Evolutionary conservation across 2,113 vertebrate species (phyloP), one percentile per base, ranked within the genome.

Genomic region (Thinocorus orbignyianus): DNA sequence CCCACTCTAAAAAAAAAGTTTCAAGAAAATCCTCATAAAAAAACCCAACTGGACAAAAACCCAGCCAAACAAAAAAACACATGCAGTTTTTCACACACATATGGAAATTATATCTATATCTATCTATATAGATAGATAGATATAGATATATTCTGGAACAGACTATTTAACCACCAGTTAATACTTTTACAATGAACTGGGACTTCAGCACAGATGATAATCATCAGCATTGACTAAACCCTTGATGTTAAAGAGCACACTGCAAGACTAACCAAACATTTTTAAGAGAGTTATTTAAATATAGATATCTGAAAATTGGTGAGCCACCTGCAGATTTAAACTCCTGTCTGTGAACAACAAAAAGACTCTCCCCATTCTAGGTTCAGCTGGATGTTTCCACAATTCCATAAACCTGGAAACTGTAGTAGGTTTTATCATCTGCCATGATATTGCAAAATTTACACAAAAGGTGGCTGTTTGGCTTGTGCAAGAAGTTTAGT

Each of bases 251-350:
- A 82, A 64, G n/a, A 76, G 58, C 30, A 55, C 13, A 31, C 22
- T 72, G n/a, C 15, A 60, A 88, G 49, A 28, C 49, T 64, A 42
- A 72, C 30, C 28, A 76, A 76, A 72, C 13, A 58, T 76, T 92
- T 92, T 86, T 46, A 91, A 46, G 31, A 39, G 2, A 61, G 51
- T 65, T 86, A 46, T 61, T 94, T 91, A 54, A 91, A 83, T 35
- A 39, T 0, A 81, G 33, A 5, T 77, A 78, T 57, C 37, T 73
- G 65, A 61, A 44, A 49, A 82, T 5, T 4, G 4, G 33, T 46
- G 48, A 88, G 35, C 35, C 39, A 65, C 31, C 44, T 87, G 60
- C 23, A 84, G 42, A 41, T 57, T 73, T 57, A 55, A 89, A 48
- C 35, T 76, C 48, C 33, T 46, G 23, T 11, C 62, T 77, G 23